These are phyloP conservation scores for Amphibalanus amphitrite DNA, from an alignment of 1,140 invertebrate species.

Conservation along the genomic window DNA sequence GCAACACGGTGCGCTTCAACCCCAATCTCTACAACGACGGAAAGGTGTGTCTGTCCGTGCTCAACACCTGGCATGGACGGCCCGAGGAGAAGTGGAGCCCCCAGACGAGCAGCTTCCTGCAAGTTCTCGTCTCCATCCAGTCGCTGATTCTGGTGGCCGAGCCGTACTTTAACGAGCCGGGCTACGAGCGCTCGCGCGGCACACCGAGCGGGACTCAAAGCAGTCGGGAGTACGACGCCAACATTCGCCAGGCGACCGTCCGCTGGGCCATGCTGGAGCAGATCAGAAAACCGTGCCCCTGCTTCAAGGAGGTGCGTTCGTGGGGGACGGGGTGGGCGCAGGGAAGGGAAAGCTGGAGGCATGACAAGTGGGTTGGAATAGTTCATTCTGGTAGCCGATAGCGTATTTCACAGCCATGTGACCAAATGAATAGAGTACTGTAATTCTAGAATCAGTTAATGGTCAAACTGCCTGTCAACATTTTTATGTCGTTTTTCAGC, in stretches of 20 bases:
- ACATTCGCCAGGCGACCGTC: conserved; percentile 85
- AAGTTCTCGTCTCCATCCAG: conserved; percentile 92
- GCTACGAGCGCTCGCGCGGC: conserved; percentile 80
- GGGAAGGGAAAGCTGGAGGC: too few relatives aligned
- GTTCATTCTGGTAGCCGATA: not conserved
- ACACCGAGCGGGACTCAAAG: conserved; percentile 72
- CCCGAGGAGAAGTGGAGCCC: conserved; percentile 99
- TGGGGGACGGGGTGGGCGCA: too few relatives aligned
- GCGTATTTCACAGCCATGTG: not conserved
- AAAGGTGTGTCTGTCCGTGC: conserved; percentile 85
- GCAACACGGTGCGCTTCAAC: conserved; percentile 78
- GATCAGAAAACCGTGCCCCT: conserved; percentile 71
- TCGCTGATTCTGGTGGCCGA: conserved; percentile 86
- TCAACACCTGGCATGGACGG: conserved; percentile 94
- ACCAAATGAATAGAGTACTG: not conserved
- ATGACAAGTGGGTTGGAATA: too few relatives aligned
- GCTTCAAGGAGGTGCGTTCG: conserved; percentile 61
- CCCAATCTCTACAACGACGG: conserved; percentile 95
- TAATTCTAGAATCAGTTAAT: not conserved
- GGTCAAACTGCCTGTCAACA: not conserved
- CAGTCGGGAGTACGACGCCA: conserved; percentile 83
- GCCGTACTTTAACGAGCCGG: conserved; percentile 97
- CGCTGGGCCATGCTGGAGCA: conserved; percentile 94
- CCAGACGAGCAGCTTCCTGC: conserved; percentile 86
- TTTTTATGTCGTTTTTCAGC: not conserved